Conservation (phyloP, 2,113 vertebrate species). For the Urocolius indicus region DNA sequence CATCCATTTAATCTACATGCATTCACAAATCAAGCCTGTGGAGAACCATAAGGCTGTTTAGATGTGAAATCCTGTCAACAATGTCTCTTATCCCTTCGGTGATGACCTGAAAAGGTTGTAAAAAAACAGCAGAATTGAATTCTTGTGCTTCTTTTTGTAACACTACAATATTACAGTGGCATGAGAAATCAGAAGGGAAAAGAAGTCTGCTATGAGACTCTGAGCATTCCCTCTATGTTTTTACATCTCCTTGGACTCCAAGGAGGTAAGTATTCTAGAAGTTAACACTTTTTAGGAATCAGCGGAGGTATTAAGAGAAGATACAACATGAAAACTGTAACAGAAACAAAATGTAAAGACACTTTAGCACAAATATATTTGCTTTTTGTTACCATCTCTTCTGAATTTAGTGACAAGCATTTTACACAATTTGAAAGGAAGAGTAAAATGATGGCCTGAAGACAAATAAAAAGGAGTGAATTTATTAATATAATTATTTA, state of each 20-base stretch:
- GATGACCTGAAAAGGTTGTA: background rate
- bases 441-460: background rate
- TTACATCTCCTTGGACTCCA: background rate
- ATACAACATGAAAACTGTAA: background rate
- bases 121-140: background rate
- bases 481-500: background rate
- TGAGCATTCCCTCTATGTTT: background rate
- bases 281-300: background rate
- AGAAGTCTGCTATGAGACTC: background rate
- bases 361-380: background rate
- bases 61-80: background rate
- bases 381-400: background rate
- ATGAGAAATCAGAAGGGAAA: background rate
- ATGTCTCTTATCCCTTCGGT: background rate
- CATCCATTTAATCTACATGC: background rate
- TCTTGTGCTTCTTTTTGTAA: background rate
- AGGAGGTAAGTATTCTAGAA: background rate
- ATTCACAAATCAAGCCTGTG: fast-evolving
- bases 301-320: background rate
- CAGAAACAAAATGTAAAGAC: background rate
- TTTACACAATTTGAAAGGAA: background rate
- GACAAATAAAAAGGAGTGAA: background rate
- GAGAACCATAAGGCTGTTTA: background rate
- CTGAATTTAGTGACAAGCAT: background rate
- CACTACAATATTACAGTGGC: background rate